Evolutionary conservation across 2,113 vertebrate species (phyloP).

Genomic region (Sinocyclocheilus grahami): DNA sequence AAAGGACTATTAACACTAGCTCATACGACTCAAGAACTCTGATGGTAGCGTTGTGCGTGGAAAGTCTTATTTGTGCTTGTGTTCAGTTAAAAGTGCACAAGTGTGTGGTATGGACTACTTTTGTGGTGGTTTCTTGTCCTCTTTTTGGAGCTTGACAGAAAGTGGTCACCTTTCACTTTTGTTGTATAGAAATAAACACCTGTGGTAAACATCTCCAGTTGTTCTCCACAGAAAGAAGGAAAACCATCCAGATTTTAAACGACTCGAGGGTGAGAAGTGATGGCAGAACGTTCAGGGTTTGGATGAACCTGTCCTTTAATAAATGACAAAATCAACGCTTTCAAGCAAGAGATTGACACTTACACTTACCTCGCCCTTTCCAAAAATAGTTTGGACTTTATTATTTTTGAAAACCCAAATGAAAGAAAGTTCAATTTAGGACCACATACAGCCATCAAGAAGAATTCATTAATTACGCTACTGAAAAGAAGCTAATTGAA

Average conservation of each 20-base stretch:
- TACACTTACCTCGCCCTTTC: constrained; percentile 51
- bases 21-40: neutral
- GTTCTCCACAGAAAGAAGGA: constrained; percentile 1
- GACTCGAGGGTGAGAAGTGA: neutral
- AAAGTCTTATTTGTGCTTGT: neutral
- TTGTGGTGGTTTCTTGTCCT: neutral
- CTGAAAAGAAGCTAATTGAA: neutral
- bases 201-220: neutral
- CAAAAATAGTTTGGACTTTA: constrained; percentile 14
- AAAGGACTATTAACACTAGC: neutral
- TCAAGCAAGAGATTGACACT: constrained; percentile 5
- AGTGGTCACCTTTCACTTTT: neutral
- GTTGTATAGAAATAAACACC: neutral
- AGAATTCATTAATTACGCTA: neutral
- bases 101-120: too few species aligned
- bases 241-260: neutral
- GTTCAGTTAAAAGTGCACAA: too few species aligned
- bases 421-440: constrained; percentile 28
- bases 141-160: neutral
- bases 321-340: neutral
- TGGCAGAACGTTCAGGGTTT: neutral
- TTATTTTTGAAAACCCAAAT: constrained; percentile 30
- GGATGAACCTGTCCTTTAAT: neutral
- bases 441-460: constrained; percentile 48
- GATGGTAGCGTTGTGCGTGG: too few species aligned